Base-by-base conservation (phyloP, 2,113 vertebrate genomes). In the Jaculus jaculus region DNA sequence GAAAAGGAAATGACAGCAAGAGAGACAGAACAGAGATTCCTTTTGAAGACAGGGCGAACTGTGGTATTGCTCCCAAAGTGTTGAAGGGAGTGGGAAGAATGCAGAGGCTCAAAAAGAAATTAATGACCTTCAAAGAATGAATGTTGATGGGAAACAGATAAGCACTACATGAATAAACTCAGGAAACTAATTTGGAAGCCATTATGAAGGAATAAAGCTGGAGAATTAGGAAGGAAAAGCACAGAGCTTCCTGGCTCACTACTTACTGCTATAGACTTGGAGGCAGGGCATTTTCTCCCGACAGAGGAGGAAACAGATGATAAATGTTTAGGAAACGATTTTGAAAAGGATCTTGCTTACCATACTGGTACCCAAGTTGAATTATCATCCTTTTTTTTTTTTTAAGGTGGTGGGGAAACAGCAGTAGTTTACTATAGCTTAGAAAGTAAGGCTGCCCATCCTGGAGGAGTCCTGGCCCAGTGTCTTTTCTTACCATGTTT, bases 61-160 rank as follows among this genome's bases (percentile, higher is more conserved):
- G 2, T 16, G 54, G 69, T 0, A 1, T 28, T 61, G 89, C 86
- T 77, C 10, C 85, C 87, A 72, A 34, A 61, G 60, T 34, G n/a
- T 84, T 90, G 9, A 74, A 39, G 51, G 23, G 63, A 54, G 73
- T 30, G 30, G 87, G 89, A 58, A 71, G 92, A 24, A 65, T 58
- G 69, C 34, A 37, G 60, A 47, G 39, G 68, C 24, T 69, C 69
- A 30, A 74, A 66, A 85, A 34, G 93, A 81, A 47, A 77, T 77
- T 32, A 92, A 83, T 87, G 84, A 88, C 54, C 26, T 26, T 66
- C 18, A 3, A 6, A 16, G 42, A 13, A 66, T 10, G 24, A 78
- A 16, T 77, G 84, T 68, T 72, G 85, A 93, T 81, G 78, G 58
- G 47, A 61, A 87, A 68, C 81, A 75, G 81, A 80, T 87, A 89